Evolutionary conservation across 2,888 invertebrate genomes (phyloP), one percentile per base, ranked within the genome.

Genomic region (Amphimallon solstitiale): DNA sequence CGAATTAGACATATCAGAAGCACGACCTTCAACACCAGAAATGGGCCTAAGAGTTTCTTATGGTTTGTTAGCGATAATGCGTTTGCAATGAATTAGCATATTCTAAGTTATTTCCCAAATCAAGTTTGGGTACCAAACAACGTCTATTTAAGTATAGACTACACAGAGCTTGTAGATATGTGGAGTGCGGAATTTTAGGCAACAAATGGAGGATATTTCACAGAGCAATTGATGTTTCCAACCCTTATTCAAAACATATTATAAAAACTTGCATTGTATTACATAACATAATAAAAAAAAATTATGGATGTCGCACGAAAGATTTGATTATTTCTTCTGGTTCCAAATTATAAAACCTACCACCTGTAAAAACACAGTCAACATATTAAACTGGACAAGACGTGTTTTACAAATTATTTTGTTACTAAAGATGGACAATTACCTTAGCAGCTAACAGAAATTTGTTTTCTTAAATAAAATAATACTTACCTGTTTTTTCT

Each of bases 1-100:
- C 21, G 49, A 19, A 49, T 49, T 49, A 46, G 64, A 67, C 64
- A 21, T 56, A 38, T 37, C 56, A 17, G 54, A 54, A 64, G 40
- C 15, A 17, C 4, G 15, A 14, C 37, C 34, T 29, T 51, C 19
- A 51, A 21, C 51, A 29, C 46, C 7, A 46, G 34, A 21, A 51
- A 51, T 34, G 40, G 56, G 56, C 17, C 14, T 56, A 38, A 38
- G 14, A 15, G 56, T 38, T 38, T 37, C 56, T 7, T 56, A 56
- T 56, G 56, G 38, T n/a, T 56, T 56, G 40, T 35, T 38, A 37
- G 37, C 35, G 56, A 56, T 56, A 38, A 56, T 56, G 56, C 56
- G 17, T 64, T 38, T 34, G 2, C 37, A 38, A 35, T 56, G 15
- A 35, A 38, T 56, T 2, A 23, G 23, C 23, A 23, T 5, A 23